These are phyloP conservation scores for Synaphobranchus kaupii DNA, from an alignment of 2,797 vertebrate species.

Conservation along the genomic window DNA sequence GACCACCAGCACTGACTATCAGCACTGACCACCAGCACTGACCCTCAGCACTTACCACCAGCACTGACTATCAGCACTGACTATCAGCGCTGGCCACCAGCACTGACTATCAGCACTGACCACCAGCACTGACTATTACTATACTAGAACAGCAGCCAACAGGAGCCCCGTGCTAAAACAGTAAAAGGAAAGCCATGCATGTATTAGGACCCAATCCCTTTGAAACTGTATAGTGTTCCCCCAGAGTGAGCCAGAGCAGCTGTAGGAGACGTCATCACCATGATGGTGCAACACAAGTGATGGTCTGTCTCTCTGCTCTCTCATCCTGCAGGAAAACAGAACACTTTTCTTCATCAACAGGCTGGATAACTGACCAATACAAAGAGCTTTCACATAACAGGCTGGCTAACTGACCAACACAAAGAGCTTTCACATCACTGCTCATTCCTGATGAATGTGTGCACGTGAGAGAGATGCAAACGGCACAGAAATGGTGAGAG, in stretches of 20 bases:
- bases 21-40: no score
- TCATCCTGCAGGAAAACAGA: conserved; percentile 68
- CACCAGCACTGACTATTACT: not conserved
- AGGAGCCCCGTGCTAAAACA: not conserved
- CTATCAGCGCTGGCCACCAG: no score
- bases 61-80: no score
- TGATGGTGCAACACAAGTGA: conserved; percentile 52
- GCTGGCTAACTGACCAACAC: conserved; percentile 56
- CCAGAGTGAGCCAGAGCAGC: not conserved
- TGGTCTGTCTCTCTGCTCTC: conserved; percentile 72
- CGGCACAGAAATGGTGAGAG: not conserved
- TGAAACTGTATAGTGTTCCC: not conserved
- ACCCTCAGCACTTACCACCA: no score
- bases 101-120: no score
- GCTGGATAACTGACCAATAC: conserved; percentile 53
- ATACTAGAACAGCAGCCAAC: not conserved
- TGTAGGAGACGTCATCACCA: not conserved
- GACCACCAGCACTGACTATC: no score
- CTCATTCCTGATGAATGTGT: conserved; percentile 60
- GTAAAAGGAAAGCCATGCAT: not conserved
- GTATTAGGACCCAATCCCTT: not conserved
- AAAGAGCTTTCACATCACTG: conserved; percentile 53
- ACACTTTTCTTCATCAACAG: conserved; percentile 73
- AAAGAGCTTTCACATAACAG: conserved; percentile 57
- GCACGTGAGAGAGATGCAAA: not conserved